Evolutionary conservation across 1,140 invertebrate species (phyloP).

Genomic region (Drosophila novamexicana): DNA sequence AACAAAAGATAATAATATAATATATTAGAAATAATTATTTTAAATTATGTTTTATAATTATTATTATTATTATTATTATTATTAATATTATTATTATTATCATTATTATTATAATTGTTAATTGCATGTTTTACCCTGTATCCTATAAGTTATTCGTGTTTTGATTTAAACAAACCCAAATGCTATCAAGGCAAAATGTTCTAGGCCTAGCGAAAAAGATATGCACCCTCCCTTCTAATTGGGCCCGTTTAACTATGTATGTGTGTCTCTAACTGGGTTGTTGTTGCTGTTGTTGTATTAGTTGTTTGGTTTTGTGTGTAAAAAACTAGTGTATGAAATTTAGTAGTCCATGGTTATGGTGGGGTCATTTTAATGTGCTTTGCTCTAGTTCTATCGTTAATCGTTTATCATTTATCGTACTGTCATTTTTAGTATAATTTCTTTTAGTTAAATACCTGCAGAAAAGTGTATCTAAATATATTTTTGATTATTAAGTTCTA

Average conservation of each 20-base stretch:
- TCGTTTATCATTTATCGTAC: slow-evolving; percentile 54
- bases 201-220: slow-evolving; percentile 70
- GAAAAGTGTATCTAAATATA: slow-evolving; percentile 83
- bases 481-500: slow-evolving; percentile 83
- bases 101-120: slow-evolving; percentile 59
- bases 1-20: slow-evolving; percentile 45
- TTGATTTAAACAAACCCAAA: slow-evolving; percentile 59
- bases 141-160: slow-evolving; percentile 80
- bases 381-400: slow-evolving; percentile 56
- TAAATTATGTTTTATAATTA: slow-evolving; percentile 6
- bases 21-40: slow-evolving; percentile 6
- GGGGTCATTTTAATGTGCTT: slow-evolving; percentile 71
- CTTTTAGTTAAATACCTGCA: slow-evolving; percentile 73
- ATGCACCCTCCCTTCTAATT: slow-evolving; percentile 62
- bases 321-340: slow-evolving; percentile 78
- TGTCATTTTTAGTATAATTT: slow-evolving; percentile 54
- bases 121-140: slow-evolving; percentile 84
- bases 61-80: slow-evolving; percentile 36
- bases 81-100: slow-evolving; percentile 1
- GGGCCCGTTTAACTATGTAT: slow-evolving; percentile 69
- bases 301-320: slow-evolving; percentile 43
- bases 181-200: slow-evolving; percentile 70
- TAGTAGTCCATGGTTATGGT: slow-evolving; percentile 78
- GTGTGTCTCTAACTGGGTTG: slow-evolving; percentile 31
- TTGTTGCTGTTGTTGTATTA: slow-evolving; percentile 43